Evolutionary conservation across 2,888 invertebrate species (phyloP).

Genomic region (Hyposoter didymator): DNA sequence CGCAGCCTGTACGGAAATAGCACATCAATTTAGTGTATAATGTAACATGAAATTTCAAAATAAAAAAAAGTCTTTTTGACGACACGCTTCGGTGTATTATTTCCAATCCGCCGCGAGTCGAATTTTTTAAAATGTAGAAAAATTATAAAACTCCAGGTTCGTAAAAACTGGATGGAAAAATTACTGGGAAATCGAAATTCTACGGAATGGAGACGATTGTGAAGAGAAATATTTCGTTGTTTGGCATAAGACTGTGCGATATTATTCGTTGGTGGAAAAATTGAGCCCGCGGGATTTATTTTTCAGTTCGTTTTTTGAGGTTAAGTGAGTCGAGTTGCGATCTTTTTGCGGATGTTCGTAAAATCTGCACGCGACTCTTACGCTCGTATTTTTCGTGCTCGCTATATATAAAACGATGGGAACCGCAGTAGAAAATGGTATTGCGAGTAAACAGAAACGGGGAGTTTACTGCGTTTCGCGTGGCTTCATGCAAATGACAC

Average conservation of each 20-base stretch:
- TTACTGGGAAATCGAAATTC: not conserved
- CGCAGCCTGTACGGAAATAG: constrained; percentile 2
- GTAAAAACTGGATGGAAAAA: not conserved
- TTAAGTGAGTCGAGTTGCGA: not conserved
- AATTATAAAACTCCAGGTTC: not conserved
- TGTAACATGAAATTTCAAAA: not conserved
- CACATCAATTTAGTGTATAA: not conserved
- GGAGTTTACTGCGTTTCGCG: not conserved
- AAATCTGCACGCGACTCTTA: not conserved
- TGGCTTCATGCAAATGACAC: not conserved
- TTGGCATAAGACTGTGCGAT: not conserved
- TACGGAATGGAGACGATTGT: not conserved
- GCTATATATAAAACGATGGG: not conserved
- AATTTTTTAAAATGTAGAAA: not conserved
- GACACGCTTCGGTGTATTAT: not conserved
- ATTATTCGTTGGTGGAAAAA: not conserved
- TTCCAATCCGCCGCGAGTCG: too few relatives aligned
- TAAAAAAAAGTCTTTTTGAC: not conserved
- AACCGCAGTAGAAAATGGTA: not conserved
- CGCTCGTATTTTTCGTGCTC: not conserved
- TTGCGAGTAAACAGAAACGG: not conserved
- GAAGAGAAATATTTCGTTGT: not conserved
- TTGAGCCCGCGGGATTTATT: not conserved
- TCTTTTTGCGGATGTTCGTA: not conserved
- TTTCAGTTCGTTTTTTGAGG: not conserved